phyloP scores from a whole-genome alignment of 2,888 invertebrate species.

The Drosophila paucipuncta region DNA sequence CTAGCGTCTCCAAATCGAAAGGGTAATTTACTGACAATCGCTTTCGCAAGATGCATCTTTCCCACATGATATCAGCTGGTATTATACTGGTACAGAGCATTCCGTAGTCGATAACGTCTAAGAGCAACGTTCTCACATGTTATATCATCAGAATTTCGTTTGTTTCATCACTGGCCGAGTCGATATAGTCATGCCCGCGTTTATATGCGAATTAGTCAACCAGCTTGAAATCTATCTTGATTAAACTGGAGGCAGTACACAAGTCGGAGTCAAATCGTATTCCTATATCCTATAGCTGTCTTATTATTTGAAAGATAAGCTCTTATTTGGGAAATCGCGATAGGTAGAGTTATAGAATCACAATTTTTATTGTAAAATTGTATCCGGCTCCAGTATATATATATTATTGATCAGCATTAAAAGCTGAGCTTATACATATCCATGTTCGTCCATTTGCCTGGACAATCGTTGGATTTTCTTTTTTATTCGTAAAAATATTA shows the following conservation, averaged over 20 bases:
- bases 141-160: background rate
- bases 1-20: background rate
- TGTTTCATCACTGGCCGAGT: background rate
- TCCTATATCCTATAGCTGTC: background rate
- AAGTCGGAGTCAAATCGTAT: background rate
- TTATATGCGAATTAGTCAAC: background rate
- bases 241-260: background rate
- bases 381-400: background rate
- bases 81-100: background rate
- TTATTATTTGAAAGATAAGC: background rate
- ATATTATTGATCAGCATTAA: background rate
- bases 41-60: background rate
- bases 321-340: background rate
- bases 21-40: background rate
- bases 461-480: background rate
- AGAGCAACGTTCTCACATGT: background rate
- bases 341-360: background rate
- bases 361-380: background rate
- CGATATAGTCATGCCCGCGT: background rate
- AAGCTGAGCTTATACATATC: background rate
- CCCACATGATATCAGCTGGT: background rate
- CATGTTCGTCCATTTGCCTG: background rate
- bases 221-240: background rate
- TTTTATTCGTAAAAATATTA: background rate
- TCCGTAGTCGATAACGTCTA: background rate